phyloP scores from a whole-genome alignment of 64 coral and sea anemone species.

The Exaiptasia diaphana region DNA sequence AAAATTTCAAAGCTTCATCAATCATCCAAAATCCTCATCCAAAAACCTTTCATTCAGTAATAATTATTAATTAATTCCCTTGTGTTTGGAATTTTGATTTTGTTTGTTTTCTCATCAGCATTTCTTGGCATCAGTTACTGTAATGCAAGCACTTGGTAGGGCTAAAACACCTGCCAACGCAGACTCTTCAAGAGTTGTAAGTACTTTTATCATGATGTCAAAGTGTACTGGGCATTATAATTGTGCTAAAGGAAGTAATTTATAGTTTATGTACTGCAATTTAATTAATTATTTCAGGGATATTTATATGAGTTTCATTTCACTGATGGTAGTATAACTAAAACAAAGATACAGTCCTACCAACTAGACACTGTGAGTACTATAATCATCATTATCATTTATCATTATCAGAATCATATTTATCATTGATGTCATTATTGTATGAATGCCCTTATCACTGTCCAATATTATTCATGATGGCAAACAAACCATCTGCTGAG shows the following conservation, averaged over 20 bases:
- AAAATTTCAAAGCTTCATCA: not conserved
- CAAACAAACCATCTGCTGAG: not conserved
- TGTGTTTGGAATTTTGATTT: not conserved
- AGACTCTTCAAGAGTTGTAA: slow-evolving; percentile 74
- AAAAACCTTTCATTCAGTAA: not conserved
- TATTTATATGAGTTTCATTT: slow-evolving; percentile 71
- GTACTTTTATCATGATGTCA: not conserved
- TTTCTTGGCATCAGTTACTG: slow-evolving; percentile 61
- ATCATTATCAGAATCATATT: not conserved
- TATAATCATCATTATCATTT: not conserved
- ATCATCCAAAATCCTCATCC: not conserved
- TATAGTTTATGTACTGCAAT: not conserved
- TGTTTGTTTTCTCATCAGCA: slow-evolving; percentile 43
- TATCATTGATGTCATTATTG: not conserved
- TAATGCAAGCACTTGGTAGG: slow-evolving; percentile 59
- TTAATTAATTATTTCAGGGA: slow-evolving; percentile 20
- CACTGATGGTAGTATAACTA: slow-evolving; percentile 60
- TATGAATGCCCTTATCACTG: not conserved
- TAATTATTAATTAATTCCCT: too few species aligned
- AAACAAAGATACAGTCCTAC: slow-evolving; percentile 83
- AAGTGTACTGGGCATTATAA: not conserved
- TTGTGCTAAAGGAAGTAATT: not conserved
- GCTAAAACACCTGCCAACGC: slow-evolving; percentile 65
- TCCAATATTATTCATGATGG: not conserved
- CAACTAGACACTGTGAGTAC: slow-evolving; percentile 63